Conservation (phyloP, 2,113 vertebrate species). For the Bombycilla garrulus region DNA sequence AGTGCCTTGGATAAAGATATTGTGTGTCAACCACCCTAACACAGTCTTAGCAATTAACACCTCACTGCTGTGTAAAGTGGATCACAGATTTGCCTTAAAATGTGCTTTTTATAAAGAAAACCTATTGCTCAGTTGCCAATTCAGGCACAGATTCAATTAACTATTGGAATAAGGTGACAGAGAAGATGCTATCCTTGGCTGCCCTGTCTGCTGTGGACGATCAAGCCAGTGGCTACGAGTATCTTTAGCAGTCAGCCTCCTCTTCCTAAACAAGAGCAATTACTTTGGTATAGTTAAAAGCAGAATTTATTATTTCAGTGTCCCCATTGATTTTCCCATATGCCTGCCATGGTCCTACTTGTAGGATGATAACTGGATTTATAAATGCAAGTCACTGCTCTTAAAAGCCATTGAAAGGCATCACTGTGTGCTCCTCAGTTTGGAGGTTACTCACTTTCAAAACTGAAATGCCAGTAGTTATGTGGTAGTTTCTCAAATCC, state of each 20-base stretch:
- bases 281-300: not conserved
- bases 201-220: not conserved
- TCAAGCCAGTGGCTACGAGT: not conserved
- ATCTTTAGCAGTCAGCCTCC: not conserved
- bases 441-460: conserved; percentile 18
- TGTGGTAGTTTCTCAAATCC: not conserved
- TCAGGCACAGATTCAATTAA: not conserved
- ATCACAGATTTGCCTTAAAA: not conserved
- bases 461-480: not conserved
- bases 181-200: not conserved
- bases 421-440: not conserved
- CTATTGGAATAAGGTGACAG: not conserved
- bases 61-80: not conserved
- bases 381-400: not conserved
- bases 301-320: not conserved
- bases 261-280: not conserved
- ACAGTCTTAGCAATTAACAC: not conserved
- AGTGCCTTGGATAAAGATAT: not conserved
- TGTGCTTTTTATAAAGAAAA: not conserved
- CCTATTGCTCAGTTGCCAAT: not conserved
- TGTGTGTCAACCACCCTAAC: not conserved
- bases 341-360: not conserved
- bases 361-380: not conserved
- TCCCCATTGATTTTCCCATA: not conserved
- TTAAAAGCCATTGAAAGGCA: not conserved